A percentile compares a stretch with the other conserved stretches of the same genome.
Evolutionary conservation across 2,888 invertebrate species (phyloP).

Genomic region (Cantharis rustica): DNA sequence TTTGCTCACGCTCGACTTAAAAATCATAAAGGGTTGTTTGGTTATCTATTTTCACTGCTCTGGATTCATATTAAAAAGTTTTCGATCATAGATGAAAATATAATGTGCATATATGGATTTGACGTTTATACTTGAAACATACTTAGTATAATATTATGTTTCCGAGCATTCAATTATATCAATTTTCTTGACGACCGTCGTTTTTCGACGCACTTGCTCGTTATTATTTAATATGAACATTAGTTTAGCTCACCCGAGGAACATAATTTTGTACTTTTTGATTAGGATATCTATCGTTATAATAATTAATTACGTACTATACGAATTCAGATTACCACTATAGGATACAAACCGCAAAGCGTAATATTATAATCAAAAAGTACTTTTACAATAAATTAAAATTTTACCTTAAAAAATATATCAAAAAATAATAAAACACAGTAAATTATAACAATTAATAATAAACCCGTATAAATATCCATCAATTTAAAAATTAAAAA

Average conservation of each 20-base stretch:
- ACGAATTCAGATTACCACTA: neutral
- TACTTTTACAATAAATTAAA: slow-evolving; percentile 9
- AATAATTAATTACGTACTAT: neutral
- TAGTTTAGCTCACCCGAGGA: neutral
- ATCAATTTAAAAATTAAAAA: slow-evolving; percentile 4
- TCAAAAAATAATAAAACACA: slow-evolving; percentile 77
- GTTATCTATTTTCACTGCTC: no score
- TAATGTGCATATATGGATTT: no score
- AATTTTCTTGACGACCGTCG: no score
- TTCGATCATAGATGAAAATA: no score
- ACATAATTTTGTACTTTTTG: neutral
- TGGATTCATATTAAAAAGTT: no score
- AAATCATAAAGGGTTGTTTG: no score
- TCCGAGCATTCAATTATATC: no score
- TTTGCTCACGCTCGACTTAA: no score
- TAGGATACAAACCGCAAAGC: neutral
- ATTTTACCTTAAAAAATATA: slow-evolving; percentile 77
- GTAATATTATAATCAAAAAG: slow-evolving; percentile 1
- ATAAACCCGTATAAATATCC: slow-evolving; percentile 69
- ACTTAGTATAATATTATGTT: no score
- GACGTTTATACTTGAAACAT: no score
- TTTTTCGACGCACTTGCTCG: no score
- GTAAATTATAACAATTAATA: slow-evolving; percentile 67
- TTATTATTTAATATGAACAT: neutral
- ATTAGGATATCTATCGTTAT: neutral